phyloP scores from a whole-genome alignment of 2,888 invertebrate genomes.

The Harpalus rubripes region DNA sequence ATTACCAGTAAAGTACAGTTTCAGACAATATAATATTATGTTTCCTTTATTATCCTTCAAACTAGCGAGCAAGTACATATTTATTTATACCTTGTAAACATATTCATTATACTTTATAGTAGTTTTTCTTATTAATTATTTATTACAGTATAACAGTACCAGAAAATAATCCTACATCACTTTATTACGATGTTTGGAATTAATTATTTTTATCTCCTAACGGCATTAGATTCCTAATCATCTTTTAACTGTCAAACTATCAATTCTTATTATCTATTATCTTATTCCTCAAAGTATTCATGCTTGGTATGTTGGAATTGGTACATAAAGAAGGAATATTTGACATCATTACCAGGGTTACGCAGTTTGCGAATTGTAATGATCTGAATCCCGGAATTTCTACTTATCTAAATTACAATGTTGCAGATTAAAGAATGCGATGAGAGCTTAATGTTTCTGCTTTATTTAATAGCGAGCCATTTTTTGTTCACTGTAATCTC shows the following conservation, averaged over 20 bases:
- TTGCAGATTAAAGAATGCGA: constrained; percentile 33
- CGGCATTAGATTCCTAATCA: constrained; percentile 32
- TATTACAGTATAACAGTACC: not conserved
- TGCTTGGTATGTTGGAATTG: constrained; percentile 9
- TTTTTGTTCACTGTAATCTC: constrained; percentile 13
- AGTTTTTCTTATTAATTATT: not conserved
- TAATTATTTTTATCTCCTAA: constrained; percentile 5
- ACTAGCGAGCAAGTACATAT: too few species aligned
- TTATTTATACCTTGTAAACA: too few species aligned
- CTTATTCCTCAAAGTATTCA: not conserved
- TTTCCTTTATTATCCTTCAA: too few species aligned
- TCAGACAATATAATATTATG: too few species aligned
- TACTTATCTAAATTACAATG: constrained; percentile 40
- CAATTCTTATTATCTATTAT: constrained; percentile 17
- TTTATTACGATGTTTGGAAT: not conserved
- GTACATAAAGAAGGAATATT: constrained; percentile 25
- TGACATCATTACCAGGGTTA: constrained; percentile 13
- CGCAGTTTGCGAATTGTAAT: constrained; percentile 17
- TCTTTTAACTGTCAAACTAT: constrained; percentile 19
- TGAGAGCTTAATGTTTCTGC: constrained; percentile 23
- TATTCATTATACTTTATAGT: too few species aligned
- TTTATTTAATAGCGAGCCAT: constrained; percentile 14
- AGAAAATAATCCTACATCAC: not conserved
- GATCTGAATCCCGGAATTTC: not conserved
- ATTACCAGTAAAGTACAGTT: too few species aligned